Percentiles rank a stretch among this genome's conserved stretches.
These are phyloP conservation scores for Montipora efflorescens DNA, from an alignment of 64 coral and sea anemone genomes.

Conservation along the genomic window DNA sequence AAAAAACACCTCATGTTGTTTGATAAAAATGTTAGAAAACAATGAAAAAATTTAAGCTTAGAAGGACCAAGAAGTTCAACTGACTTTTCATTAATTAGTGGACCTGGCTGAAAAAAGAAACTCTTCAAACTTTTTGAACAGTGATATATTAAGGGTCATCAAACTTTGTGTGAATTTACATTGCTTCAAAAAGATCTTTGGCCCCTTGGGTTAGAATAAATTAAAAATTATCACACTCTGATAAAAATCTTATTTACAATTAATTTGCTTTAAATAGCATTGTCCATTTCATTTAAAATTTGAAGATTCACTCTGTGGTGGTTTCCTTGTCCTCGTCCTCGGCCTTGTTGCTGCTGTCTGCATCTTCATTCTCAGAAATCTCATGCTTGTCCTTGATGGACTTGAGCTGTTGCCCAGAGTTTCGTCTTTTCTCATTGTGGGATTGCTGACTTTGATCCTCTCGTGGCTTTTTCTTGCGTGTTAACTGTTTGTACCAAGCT, in stretches of 20 bases:
- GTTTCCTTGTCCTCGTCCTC: slow-evolving; percentile 60
- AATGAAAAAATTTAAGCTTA: not conserved
- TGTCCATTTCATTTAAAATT: slow-evolving; percentile 46
- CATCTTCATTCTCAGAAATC: slow-evolving; percentile 16
- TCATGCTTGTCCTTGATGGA: slow-evolving; percentile 17
- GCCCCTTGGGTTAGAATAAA: not conserved
- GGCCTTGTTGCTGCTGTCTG: slow-evolving; percentile 19
- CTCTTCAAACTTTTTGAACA: not conserved
- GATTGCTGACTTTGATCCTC: not conserved
- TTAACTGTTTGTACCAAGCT: slow-evolving; percentile 89
- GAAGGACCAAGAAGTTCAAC: not conserved
- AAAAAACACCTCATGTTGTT: not conserved
- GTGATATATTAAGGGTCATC: not conserved
- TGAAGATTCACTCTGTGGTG: slow-evolving; percentile 54
- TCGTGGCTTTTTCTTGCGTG: slow-evolving; percentile 63
- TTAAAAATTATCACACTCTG: slow-evolving; percentile 43
- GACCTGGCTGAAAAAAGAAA: not conserved
- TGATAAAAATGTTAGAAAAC: not conserved
- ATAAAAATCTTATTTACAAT: slow-evolving; percentile 57
- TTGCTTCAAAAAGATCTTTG: not conserved
- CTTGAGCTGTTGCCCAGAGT: slow-evolving; percentile 1
- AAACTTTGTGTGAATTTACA: not conserved
- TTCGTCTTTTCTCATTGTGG: slow-evolving; percentile 17
- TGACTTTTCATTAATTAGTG: not conserved
- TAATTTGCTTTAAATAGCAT: slow-evolving; percentile 8